phyloP scores from a whole-genome alignment of 1,140 invertebrate genomes.

The Brachionus rotundiformis region DNA sequence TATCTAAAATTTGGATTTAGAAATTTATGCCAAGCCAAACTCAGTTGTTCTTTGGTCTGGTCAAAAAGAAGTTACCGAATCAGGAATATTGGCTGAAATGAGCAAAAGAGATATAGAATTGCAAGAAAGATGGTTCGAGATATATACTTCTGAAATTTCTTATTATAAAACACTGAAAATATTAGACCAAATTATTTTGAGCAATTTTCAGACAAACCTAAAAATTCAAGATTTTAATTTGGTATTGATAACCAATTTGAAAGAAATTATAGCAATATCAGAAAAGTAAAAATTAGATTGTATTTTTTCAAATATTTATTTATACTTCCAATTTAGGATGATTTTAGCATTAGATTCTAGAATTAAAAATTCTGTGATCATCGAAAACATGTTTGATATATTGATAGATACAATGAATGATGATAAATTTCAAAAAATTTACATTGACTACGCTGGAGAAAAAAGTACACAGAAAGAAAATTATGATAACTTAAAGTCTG shows the following conservation, averaged over 20 bases:
- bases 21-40: background rate
- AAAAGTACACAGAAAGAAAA: constrained; percentile 31
- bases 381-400: constrained; percentile 9
- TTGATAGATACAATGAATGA: background rate
- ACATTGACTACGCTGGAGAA: constrained; percentile 1
- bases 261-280: constrained; percentile 14
- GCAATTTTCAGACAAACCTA: background rate
- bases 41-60: background rate
- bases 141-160: constrained; percentile 23
- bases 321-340: background rate
- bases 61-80: background rate
- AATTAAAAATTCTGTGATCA: background rate
- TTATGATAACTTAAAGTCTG: background rate
- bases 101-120: constrained; percentile 7
- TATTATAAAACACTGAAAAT: constrained; percentile 29
- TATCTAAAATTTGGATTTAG: background rate
- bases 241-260: background rate
- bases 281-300: background rate
- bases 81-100: background rate
- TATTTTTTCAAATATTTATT: background rate
- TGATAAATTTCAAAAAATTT: background rate
- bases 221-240: constrained; percentile 22
- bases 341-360: background rate
- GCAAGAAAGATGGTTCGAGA: constrained; percentile 47
- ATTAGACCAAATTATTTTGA: constrained; percentile 8